Evolutionary conservation across 2,888 invertebrate genomes (phyloP).

Genomic region (Pemphredon lugubris): DNA sequence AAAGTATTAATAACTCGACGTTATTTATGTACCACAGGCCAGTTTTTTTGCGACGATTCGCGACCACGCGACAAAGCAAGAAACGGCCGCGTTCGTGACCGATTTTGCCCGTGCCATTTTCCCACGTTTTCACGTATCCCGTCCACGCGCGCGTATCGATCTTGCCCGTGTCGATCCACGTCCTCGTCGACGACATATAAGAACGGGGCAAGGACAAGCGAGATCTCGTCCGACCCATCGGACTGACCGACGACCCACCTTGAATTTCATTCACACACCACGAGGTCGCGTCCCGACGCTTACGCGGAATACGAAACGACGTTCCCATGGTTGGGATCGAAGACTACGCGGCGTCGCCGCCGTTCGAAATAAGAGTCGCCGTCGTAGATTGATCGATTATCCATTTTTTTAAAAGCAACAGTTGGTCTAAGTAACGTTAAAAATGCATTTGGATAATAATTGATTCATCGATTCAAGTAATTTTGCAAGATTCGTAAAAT

Average conservation of each 20-base stretch:
- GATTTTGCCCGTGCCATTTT: constrained; percentile 71
- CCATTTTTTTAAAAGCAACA: no score
- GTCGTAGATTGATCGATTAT: no score
- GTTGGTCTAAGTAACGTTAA: no score
- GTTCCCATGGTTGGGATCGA: constrained; percentile 62
- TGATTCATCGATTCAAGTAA: no score
- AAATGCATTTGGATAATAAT: no score
- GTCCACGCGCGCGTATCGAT: constrained; percentile 53
- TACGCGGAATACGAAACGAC: constrained; percentile 70
- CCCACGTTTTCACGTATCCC: constrained; percentile 70
- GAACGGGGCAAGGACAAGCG: constrained; percentile 57
- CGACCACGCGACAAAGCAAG: no score
- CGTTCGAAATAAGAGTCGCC: constrained; percentile 12
- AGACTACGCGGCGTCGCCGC: background rate
- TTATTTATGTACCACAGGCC: no score
- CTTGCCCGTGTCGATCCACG: constrained; percentile 52
- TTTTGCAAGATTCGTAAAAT: no score
- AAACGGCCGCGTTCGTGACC: background rate
- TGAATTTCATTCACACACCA: constrained; percentile 71
- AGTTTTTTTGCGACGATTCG: no score
- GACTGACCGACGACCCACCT: constrained; percentile 68
- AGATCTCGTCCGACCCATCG: constrained; percentile 58
- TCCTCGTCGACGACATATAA: constrained; percentile 40
- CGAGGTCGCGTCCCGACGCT: constrained; percentile 61
- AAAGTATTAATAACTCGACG: no score